Conservation (phyloP, 2,888 invertebrate genomes). For the Hesperia comma region DNA sequence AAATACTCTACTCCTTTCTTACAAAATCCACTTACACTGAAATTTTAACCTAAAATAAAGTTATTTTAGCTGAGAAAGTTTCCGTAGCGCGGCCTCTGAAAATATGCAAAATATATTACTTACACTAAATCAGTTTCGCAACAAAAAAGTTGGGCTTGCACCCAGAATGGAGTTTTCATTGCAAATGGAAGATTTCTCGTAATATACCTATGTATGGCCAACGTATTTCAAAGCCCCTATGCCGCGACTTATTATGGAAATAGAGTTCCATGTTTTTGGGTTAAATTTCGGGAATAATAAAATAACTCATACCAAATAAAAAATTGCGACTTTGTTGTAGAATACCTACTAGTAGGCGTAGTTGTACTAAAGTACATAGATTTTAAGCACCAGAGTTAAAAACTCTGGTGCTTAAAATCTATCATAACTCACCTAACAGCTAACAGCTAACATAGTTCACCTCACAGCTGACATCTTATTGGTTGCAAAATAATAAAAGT, state of each 20-base stretch:
- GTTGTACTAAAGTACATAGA: too few species aligned
- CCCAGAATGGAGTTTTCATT: slow-evolving; percentile 49
- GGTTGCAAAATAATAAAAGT: too few species aligned
- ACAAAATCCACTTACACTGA: slow-evolving; percentile 39
- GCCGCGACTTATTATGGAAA: slow-evolving; percentile 24
- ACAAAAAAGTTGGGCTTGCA: slow-evolving; percentile 49
- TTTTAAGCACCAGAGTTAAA: too few species aligned
- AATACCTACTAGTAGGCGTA: too few species aligned
- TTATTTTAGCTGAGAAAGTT: slow-evolving; percentile 58
- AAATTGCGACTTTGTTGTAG: too few species aligned
- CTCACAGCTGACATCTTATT: too few species aligned
- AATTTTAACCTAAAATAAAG: slow-evolving; percentile 65
- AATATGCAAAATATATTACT: slow-evolving; percentile 56
- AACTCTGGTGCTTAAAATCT: too few species aligned
- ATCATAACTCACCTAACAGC: too few species aligned
- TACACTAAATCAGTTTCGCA: slow-evolving; percentile 55
- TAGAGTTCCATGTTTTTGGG: background rate
- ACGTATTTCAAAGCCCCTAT: slow-evolving; percentile 43
- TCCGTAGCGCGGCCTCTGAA: slow-evolving; percentile 48
- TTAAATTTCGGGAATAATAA: background rate
- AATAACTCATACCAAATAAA: background rate
- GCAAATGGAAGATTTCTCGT: slow-evolving; percentile 47
- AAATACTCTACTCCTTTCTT: slow-evolving; percentile 32
- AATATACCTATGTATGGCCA: slow-evolving; percentile 45
- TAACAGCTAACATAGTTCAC: too few species aligned